Conservation (phyloP, 2,888 invertebrate species). For the Megastigmus dorsalis region DNA sequence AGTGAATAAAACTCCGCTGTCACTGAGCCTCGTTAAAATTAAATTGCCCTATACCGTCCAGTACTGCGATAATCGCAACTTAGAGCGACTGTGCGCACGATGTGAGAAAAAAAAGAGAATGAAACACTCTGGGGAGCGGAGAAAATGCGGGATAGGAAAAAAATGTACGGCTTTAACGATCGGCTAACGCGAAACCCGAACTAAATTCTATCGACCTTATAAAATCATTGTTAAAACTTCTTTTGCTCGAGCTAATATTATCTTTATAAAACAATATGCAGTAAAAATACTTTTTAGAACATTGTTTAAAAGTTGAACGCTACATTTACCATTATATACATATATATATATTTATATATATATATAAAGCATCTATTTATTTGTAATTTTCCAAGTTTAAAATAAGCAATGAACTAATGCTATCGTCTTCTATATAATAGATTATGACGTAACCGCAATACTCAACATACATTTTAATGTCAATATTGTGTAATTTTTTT, state of each 20-base stretch:
- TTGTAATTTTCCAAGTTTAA: background rate
- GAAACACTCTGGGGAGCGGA: background rate
- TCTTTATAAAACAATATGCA: too few relatives aligned
- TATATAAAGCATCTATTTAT: background rate
- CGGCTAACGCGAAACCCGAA: too few relatives aligned
- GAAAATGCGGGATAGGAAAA: too few relatives aligned
- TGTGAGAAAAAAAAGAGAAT: background rate
- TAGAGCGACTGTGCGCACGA: background rate
- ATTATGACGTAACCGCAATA: constrained; percentile 31
- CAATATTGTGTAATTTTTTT: constrained; percentile 10
- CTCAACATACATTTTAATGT: background rate
- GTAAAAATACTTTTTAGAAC: background rate
- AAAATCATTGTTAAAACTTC: too few relatives aligned
- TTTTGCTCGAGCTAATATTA: too few relatives aligned
- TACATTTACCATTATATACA: background rate
- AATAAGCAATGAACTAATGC: constrained; percentile 25
- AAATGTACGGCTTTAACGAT: too few relatives aligned
- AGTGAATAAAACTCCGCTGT: background rate
- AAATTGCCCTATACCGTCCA: constrained; percentile 1
- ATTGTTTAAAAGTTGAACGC: background rate
- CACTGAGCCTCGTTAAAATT: constrained; percentile 37
- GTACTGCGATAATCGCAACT: constrained; percentile 13
- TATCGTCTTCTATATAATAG: background rate
- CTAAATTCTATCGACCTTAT: too few relatives aligned
- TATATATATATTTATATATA: background rate